Base-by-base conservation (phyloP, 92 coral and sea anemone genomes). In the Umimayanthus kanabou region DNA sequence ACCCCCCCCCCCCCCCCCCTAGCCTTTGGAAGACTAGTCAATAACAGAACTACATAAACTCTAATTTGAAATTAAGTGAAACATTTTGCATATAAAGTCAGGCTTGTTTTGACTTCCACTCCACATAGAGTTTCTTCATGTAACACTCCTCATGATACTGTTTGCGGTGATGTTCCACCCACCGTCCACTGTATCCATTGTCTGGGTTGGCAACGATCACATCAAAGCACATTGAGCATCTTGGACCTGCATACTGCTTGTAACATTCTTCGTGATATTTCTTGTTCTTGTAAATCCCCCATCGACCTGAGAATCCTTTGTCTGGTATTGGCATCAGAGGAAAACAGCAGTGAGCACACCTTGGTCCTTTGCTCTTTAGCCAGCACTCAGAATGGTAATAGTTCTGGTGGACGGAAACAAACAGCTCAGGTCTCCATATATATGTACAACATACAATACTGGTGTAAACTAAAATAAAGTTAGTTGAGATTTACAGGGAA, bases 231-330 rank as follows among this genome's bases (percentile, higher is more conserved):
- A 93, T 90, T 50, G 97, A 93, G 53, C 99, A 97, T 4, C 99
- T 87, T 84, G 99, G 99, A 26, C 98, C 99, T 29, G 98, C 99
- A 89, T 95, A 94, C 50, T 92, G 93, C 71, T 78, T 85, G 86
- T 97, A 97, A 76, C 99, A 97, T 69, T 97, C 99, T 87, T 97
- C 99, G 29, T 97, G 99, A 80, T 94, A 97, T 77, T 92, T 93
- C 86, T 89, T 89, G 77, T 92, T 93, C 85, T 91, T 92, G 40
- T 95, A 97, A 29, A 93, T 89, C 28, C 98, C 99, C 99, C 99
- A 97, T 72, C 86, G 92, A 2, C 99, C 99, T 22, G 99, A 93
- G 57, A 97, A 84, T 50, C 94, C 95, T 73, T 95, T 97, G 45
- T 94, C 84, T 20, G 98, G 94, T 83, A 85, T 90, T 0, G 99